Percentiles rank a stretch among this genome's conserved stretches.
phyloP scores from a whole-genome alignment of 2,113 vertebrate species.

The Bubo bubo region DNA sequence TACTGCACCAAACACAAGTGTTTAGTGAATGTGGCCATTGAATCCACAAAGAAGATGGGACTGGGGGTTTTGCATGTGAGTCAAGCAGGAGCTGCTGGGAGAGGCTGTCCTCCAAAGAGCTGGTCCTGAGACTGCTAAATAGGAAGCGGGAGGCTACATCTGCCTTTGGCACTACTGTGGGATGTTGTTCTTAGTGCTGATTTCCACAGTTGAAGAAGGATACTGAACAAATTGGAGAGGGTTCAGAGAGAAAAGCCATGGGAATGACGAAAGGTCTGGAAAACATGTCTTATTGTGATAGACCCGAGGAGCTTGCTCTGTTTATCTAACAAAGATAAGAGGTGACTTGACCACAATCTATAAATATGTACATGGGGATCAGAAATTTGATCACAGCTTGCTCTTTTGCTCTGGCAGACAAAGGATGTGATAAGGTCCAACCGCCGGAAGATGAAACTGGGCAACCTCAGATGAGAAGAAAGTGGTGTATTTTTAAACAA shows the following conservation, averaged over 20 bases:
- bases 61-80: fast-evolving
- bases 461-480: background rate
- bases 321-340: background rate
- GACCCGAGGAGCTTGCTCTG: background rate
- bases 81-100: background rate
- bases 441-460: background rate
- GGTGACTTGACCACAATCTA: background rate
- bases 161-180: background rate
- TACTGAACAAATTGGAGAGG: background rate
- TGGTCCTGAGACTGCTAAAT: background rate
- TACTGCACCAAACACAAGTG: background rate
- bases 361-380: background rate
- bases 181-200: background rate
- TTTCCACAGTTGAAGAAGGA: background rate
- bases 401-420: background rate
- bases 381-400: background rate
- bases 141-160: background rate
- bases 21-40: background rate
- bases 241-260: background rate
- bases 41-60: background rate
- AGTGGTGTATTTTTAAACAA: background rate
- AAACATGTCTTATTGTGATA: background rate
- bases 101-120: background rate
- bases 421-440: background rate
- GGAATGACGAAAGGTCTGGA: background rate